These are phyloP conservation scores for Alviniconcha strummeri DNA, from an alignment of 2,888 invertebrate genomes.

Conservation along the genomic window DNA sequence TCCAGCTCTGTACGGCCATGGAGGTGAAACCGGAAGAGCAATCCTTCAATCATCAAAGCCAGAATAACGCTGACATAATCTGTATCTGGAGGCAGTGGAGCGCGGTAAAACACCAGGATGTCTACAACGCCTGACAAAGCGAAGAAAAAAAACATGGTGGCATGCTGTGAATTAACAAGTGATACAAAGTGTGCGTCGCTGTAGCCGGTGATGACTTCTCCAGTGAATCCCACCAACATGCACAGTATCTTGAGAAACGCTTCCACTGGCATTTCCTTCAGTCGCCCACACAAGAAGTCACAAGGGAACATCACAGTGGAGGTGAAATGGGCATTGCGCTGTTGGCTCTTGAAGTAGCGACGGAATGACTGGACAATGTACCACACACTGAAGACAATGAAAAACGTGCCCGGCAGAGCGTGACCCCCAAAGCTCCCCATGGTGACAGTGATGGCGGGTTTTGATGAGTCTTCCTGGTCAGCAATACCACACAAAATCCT, in stretches of 20 bases:
- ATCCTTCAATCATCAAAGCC: slow-evolving; percentile 74
- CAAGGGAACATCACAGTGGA: slow-evolving; percentile 31
- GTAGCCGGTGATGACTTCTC: slow-evolving; percentile 56
- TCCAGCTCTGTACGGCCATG: slow-evolving; percentile 73
- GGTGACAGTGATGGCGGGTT: not conserved
- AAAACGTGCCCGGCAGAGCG: slow-evolving; percentile 39
- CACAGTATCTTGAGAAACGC: slow-evolving; percentile 51
- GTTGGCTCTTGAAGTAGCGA: slow-evolving; percentile 30
- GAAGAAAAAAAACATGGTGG: slow-evolving; percentile 76
- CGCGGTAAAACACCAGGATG: slow-evolving; percentile 68
- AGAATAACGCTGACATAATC: slow-evolving; percentile 73
- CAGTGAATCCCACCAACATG: slow-evolving; percentile 47
- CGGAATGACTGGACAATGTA: slow-evolving; percentile 36
- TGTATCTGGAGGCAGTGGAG: slow-evolving; percentile 70
- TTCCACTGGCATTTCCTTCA: slow-evolving; percentile 45
- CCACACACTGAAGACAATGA: slow-evolving; percentile 38
- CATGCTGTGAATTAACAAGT: slow-evolving; percentile 75
- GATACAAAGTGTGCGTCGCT: slow-evolving; percentile 69
- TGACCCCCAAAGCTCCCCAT: slow-evolving; percentile 43
- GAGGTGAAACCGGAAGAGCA: slow-evolving; percentile 75
- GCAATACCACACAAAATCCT: not conserved
- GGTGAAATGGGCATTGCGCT: slow-evolving; percentile 31
- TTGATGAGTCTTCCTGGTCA: not conserved
- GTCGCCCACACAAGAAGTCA: slow-evolving; percentile 35
- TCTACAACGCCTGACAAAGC: slow-evolving; percentile 74